Evolutionary conservation across 2,888 invertebrate species (phyloP).

Genomic region (Drosophila neotestacea): DNA sequence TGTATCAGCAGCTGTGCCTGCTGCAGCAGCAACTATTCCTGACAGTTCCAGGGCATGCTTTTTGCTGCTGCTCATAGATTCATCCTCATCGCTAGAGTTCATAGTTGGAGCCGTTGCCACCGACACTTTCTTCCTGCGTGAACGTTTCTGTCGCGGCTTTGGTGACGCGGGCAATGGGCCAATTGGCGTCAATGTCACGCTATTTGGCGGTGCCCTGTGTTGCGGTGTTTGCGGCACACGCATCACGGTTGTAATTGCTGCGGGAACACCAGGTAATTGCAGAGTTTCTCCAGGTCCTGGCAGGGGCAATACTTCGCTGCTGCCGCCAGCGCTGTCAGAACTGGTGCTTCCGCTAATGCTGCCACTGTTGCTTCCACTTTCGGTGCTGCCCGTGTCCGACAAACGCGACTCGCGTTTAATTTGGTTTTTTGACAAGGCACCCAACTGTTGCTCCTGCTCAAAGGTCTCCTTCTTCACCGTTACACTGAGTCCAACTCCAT

Average conservation of each 20-base stretch:
- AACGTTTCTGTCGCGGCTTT: slow-evolving; percentile 70
- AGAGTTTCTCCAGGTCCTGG: slow-evolving; percentile 78
- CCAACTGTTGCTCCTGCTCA: slow-evolving; percentile 47
- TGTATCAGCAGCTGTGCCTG: slow-evolving; percentile 14
- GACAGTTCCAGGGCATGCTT: slow-evolving; percentile 49
- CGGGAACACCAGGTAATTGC: slow-evolving; percentile 82
- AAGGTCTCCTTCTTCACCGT: slow-evolving; percentile 82
- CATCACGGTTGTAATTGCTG: slow-evolving; percentile 75
- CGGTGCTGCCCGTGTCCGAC: slow-evolving; percentile 57
- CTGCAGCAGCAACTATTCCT: slow-evolving; percentile 18
- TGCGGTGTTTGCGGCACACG: slow-evolving; percentile 39
- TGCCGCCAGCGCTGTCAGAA: slow-evolving; percentile 67
- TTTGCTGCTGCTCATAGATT: slow-evolving; percentile 56
- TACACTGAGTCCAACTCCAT: slow-evolving; percentile 69
- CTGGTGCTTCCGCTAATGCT: slow-evolving; percentile 76
- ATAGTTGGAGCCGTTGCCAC: slow-evolving; percentile 50
- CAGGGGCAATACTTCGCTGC: slow-evolving; percentile 60
- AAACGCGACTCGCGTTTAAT: slow-evolving; percentile 81
- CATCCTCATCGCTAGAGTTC: slow-evolving; percentile 83
- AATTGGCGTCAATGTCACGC: slow-evolving; percentile 78
- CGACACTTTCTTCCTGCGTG: slow-evolving; percentile 74
- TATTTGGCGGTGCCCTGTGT: slow-evolving; percentile 65
- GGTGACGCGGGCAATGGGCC: slow-evolving; percentile 72
- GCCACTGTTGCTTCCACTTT: slow-evolving; percentile 57
- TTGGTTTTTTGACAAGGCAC: slow-evolving; percentile 79